Conservation (phyloP, 2,113 vertebrate genomes). For the Oenanthe melanoleuca region DNA sequence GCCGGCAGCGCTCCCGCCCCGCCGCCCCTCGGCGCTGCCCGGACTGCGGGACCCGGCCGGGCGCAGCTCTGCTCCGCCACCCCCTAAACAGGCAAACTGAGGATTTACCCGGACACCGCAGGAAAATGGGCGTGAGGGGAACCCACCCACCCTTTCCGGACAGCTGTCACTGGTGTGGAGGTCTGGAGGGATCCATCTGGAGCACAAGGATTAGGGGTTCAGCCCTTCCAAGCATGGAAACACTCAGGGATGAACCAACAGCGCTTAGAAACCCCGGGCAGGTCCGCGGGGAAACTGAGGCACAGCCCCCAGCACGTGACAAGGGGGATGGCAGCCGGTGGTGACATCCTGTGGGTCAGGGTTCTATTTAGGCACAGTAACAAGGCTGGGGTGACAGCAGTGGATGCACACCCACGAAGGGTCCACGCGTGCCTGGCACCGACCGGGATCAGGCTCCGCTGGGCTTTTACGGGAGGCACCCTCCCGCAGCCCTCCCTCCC, state of each 20-base stretch:
- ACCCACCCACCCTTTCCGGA: background rate
- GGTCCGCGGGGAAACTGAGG: background rate
- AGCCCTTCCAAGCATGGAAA: background rate
- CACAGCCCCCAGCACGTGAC: background rate
- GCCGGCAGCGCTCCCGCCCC: accelerated
- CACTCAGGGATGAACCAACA: too few relatives aligned
- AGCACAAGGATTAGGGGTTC: background rate
- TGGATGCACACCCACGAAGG: accelerated
- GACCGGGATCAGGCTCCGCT: background rate
- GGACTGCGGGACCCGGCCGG: too few relatives aligned
- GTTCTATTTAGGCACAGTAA: background rate
- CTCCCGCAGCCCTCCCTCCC: background rate
- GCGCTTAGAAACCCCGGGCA: accelerated
- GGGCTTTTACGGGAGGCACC: background rate
- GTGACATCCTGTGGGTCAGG: background rate
- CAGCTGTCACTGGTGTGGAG: background rate
- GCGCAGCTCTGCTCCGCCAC: accelerated
- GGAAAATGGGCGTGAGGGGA: accelerated
- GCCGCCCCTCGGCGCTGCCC: accelerated
- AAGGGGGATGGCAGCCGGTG: background rate
- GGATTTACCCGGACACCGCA: accelerated
- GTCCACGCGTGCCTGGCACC: accelerated
- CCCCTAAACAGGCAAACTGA: accelerated
- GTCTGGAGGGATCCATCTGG: background rate
- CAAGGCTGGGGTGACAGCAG: accelerated